Percentiles rank a stretch among this genome's conserved stretches.
These are phyloP conservation scores for Conger conger DNA, from an alignment of 2,113 vertebrate species.

Conservation along the genomic window DNA sequence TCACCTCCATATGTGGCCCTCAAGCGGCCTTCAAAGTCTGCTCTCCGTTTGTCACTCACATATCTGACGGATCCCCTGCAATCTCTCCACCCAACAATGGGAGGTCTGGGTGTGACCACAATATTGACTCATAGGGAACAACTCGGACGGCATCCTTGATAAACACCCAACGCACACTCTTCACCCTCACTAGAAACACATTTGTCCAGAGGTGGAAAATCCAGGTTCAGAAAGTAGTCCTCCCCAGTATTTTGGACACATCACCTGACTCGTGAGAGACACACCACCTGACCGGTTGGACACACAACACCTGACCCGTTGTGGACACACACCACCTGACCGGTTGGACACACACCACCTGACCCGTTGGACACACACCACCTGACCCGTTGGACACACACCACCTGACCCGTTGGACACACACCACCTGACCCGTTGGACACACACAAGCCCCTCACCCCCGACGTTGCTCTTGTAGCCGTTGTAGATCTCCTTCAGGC, in stretches of 20 bases:
- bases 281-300: background rate
- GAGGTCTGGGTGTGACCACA: no score
- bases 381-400: no score
- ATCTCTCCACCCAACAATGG: background rate
- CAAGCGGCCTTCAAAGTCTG: background rate
- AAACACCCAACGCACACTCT: background rate
- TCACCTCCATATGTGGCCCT: background rate
- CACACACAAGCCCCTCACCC: conserved; percentile 65
- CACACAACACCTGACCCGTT: no score
- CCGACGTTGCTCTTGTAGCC: conserved; percentile 86
- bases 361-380: background rate
- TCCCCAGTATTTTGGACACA: no score
- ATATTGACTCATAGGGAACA: no score
- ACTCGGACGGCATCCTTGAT: background rate
- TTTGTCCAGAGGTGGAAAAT: no score
- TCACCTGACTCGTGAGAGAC: background rate
- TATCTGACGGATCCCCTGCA: background rate
- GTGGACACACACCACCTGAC: background rate
- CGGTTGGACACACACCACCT: background rate
- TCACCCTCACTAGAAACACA: background rate
- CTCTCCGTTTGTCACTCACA: background rate
- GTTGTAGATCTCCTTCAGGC: conserved; percentile 93
- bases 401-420: no score
- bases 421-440: no score
- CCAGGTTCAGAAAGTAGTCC: no score